A percentile compares a stretch with the other conserved stretches of the same genome.
Evolutionary conservation across 30 jellyfish, hydroid and myxozoan species (phyloP).

Genomic region (Turritopsis dohrnii): DNA sequence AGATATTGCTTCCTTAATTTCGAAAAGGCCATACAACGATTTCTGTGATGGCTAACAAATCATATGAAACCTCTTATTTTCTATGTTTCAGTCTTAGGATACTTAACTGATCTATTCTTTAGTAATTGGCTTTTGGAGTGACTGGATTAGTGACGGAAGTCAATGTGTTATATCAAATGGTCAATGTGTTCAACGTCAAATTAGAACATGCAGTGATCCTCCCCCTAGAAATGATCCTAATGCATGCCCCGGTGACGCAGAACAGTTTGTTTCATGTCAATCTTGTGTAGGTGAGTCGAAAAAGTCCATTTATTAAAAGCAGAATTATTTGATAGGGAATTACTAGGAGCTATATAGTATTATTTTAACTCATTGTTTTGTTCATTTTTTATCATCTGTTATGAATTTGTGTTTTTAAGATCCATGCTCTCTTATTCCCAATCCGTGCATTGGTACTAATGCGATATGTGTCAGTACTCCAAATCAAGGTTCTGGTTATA

Average conservation of each 20-base stretch:
- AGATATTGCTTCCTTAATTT: too few species aligned
- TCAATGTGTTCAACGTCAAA: not conserved
- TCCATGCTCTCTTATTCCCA: not conserved
- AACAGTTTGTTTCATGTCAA: not conserved
- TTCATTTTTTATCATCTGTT: not conserved
- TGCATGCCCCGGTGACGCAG: conserved; percentile 7
- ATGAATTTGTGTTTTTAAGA: not conserved
- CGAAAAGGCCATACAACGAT: too few species aligned
- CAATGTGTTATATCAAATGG: not conserved
- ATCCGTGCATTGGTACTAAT: not conserved
- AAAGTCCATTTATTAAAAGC: too few species aligned
- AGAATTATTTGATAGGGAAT: too few species aligned
- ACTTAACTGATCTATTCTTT: too few species aligned
- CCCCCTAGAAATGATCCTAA: conserved; percentile 2
- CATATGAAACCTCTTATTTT: too few species aligned
- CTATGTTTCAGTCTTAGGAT: too few species aligned
- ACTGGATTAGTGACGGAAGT: conserved; percentile 4
- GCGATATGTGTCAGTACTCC: conserved; percentile 8
- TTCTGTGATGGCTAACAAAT: too few species aligned
- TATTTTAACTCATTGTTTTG: too few species aligned
- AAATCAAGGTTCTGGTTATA: not conserved
- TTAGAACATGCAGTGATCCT: conserved; percentile 7
- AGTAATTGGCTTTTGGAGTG: conserved; percentile 9
- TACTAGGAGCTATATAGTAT: too few species aligned
- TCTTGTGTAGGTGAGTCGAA: not conserved